Evolutionary conservation across 2,113 vertebrate genomes (phyloP).

Genomic region (Zosterops lateralis): DNA sequence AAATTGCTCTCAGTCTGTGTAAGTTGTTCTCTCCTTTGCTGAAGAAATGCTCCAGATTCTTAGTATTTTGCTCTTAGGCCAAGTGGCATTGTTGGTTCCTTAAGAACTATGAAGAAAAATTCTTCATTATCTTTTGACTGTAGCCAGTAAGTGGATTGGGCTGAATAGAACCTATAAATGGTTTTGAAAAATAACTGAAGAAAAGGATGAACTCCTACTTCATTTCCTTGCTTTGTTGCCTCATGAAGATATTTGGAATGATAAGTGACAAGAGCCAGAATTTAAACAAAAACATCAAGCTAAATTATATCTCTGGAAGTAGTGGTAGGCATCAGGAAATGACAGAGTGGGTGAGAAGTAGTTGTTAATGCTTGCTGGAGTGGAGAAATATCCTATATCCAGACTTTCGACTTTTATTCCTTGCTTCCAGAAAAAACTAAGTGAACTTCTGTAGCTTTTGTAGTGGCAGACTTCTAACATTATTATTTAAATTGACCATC

Average conservation of each 20-base stretch:
- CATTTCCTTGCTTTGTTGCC: background rate
- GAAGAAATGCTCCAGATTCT: background rate
- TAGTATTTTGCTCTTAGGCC: background rate
- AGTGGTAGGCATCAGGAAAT: slow-evolving; percentile 16
- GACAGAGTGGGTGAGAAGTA: background rate
- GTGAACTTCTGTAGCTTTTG: background rate
- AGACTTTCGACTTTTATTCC: background rate
- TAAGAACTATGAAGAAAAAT: background rate
- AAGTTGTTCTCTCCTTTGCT: background rate
- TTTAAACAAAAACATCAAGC: slow-evolving; percentile 32
- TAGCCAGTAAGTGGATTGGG: background rate
- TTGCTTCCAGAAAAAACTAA: background rate
- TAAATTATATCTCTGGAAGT: slow-evolving; percentile 26
- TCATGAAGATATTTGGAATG: slow-evolving; percentile 3
- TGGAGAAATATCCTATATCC: background rate
- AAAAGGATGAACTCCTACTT: background rate
- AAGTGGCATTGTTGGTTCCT: background rate
- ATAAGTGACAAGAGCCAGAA: slow-evolving; percentile 3
- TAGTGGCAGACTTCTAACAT: background rate
- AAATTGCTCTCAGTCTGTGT: background rate
- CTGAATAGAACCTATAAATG: background rate
- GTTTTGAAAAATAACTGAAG: background rate
- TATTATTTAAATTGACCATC: background rate
- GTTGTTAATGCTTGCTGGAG: background rate
- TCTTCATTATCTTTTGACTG: background rate